Evolutionary conservation across 1,140 invertebrate species (phyloP), one percentile per base, ranked within the genome.

Genomic region (Solenopsis fugax): DNA sequence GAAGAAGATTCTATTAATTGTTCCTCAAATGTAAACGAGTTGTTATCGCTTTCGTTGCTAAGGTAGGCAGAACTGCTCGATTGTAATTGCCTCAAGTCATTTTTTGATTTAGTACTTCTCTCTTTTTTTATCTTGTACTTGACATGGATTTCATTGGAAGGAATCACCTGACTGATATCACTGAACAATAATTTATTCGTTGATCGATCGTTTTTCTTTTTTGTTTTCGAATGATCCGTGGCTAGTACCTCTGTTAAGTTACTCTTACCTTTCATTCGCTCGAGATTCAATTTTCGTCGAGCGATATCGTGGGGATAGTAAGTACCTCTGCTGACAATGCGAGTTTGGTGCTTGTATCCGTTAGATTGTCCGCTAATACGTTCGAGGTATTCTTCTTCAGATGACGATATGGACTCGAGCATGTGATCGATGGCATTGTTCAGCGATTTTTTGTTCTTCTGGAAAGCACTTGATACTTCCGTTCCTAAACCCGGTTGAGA

Each of bases 391-490:
- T 34, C 52, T 18, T 84, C 52, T 13, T 85, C n/a, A 16, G 72
- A 64, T 21, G 34, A 52, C 2, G 13, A 41, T 24, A 65, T 50
- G 13, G 41, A n/a, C 9, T 45, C 16, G 21, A 64, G 24, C 16
- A 52, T 77, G 13, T 29, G 1, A n/a, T 85, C 29, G 21, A 77
- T 7, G 21, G 56, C 71, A 13, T 60, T 6, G 3, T 77, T 52
- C 37, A 85, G 16, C 13, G 72, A 85, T 0, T 84, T 37, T 7
- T 75, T 84, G 3, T 62, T 75, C 24, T 50, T 37, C 5, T 21
- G 18, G 7, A 84, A 45, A 50, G 6, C 3, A 18, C 48, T 2
- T 12, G 41, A 37, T 4, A 60, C 21, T 6, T 48, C 6, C 4
- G 24, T 4, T 4, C 9, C n/a, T 0, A 60, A 10, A 37, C 6